These are phyloP conservation scores for Tupaia chinensis DNA, from an alignment of 2,113 vertebrate species.

Conservation along the genomic window DNA sequence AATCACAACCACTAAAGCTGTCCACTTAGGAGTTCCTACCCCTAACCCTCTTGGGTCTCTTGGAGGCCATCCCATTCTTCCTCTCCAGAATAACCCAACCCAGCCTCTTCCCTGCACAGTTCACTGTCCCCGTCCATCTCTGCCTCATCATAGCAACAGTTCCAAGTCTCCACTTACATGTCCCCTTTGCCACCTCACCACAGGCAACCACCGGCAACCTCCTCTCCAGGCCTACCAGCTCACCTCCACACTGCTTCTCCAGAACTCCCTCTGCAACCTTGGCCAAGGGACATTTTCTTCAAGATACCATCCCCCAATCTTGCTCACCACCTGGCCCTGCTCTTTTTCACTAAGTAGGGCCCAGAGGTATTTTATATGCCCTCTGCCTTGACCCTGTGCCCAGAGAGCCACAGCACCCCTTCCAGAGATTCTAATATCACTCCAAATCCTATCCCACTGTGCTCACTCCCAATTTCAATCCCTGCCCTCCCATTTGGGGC, in stretches of 20 bases:
- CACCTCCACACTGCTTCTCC: conserved; percentile 25
- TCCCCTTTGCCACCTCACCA: neutral
- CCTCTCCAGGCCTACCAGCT: neutral
- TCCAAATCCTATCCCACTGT: conserved; percentile 37
- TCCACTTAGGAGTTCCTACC: conserved; percentile 5
- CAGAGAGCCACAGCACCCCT: neutral
- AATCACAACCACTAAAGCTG: conserved; percentile 24
- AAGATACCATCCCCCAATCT: conserved; percentile 54
- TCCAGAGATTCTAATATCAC: conserved; percentile 31
- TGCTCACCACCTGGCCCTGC: conserved; percentile 60
- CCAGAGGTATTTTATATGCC: neutral
- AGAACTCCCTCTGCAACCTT: conserved; percentile 48
- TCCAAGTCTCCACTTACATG: conserved; percentile 26
- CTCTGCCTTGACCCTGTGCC: conserved; percentile 33
- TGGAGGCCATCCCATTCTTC: conserved; percentile 2
- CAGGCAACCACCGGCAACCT: conserved; percentile 37
- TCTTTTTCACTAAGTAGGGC: neutral
- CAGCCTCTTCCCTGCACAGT: neutral
- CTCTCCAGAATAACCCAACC: conserved; percentile 48
- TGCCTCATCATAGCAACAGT: conserved; percentile 9
- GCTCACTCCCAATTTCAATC: conserved; percentile 32
- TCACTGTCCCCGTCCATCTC: neutral
- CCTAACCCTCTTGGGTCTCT: neutral
- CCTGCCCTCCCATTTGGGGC: conserved; percentile 12
- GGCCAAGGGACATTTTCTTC: conserved; percentile 55